Evolutionary conservation across 2,113 vertebrate genomes (phyloP), one percentile per base, ranked within the genome.

Genomic region (Scopus umbretta): DNA sequence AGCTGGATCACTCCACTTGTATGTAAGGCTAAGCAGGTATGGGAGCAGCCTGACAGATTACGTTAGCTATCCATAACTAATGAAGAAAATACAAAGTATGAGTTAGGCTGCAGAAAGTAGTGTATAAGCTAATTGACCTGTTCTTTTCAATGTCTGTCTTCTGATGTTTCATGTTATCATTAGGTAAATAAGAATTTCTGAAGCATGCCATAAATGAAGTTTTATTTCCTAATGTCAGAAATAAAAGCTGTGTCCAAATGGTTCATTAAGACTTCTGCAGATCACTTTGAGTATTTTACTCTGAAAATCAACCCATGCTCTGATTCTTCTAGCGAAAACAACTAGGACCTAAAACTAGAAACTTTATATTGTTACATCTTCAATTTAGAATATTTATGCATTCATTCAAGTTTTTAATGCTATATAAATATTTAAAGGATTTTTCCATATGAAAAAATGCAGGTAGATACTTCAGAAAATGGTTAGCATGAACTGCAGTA

Each of bases 1-100:
- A 72, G 58, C 21, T 82, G 38, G 20, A 34, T 80, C 53, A 32
- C 36, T 87, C n/a, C 67, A 81, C 68, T 61, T 36, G 7, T 71
- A 7, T 0, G 0, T 49, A 40, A 49, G 38, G 40, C 17, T 71
- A 4, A 76, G 63, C 40, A 34, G 0, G 0, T 27, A 9, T 17
- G 11, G 58, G 36, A 83, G 40, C 36, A 83, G 53, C 19, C 53
- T 29, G 30, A 11, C 27, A 45, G 66, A 27, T 72, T 40, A 17
- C 7, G 0, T 76, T 50, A 72, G 27, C 55, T 38, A 80, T 23
- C 20, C 30, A 1, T 34, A 78, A 65, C 30, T 52, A 61, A 50
- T 13, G 23, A 55, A 72, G 30, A 26, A 78, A 84, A 66, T 13
- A 50, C 0, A 50, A 21, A 74, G 22, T 70, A 20, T 2, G 23